These are phyloP conservation scores for Kryphioiulus occultus DNA, from an alignment of 2,888 invertebrate genomes.

Conservation along the genomic window DNA sequence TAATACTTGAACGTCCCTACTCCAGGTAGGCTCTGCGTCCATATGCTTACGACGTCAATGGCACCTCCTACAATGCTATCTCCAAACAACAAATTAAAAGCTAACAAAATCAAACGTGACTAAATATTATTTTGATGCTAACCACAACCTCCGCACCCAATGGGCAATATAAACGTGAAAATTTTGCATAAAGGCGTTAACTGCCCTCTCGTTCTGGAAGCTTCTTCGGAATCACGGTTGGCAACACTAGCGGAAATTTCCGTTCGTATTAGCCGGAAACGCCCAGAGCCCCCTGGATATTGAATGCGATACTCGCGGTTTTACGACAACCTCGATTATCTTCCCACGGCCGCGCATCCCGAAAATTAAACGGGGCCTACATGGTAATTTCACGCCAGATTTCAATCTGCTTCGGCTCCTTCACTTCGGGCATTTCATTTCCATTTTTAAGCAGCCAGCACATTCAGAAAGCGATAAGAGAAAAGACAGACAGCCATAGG, in stretches of 20 bases:
- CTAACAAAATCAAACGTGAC: no score
- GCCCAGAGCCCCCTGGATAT: neutral
- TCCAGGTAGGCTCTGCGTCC: no score
- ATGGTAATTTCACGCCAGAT: neutral
- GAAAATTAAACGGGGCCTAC: neutral
- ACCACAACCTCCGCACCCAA: no score
- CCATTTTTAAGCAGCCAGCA: neutral
- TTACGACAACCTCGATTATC: neutral
- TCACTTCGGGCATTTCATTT: neutral
- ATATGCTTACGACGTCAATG: no score
- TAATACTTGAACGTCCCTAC: no score
- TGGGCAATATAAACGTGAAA: no score
- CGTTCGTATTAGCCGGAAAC: neutral
- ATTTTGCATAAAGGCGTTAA: neutral
- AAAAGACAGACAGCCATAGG: neutral
- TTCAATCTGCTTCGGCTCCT: slow-evolving; percentile 5
- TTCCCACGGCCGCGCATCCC: neutral
- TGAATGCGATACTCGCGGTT: neutral
- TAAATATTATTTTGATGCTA: no score
- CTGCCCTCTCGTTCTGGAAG: neutral
- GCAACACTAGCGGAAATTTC: neutral
- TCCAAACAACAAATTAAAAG: no score
- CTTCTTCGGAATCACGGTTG: neutral
- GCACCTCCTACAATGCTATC: no score
- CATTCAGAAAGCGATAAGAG: neutral